These are phyloP conservation scores for Drosophila ustulata DNA, from an alignment of 2,888 invertebrate genomes.

Conservation along the genomic window DNA sequence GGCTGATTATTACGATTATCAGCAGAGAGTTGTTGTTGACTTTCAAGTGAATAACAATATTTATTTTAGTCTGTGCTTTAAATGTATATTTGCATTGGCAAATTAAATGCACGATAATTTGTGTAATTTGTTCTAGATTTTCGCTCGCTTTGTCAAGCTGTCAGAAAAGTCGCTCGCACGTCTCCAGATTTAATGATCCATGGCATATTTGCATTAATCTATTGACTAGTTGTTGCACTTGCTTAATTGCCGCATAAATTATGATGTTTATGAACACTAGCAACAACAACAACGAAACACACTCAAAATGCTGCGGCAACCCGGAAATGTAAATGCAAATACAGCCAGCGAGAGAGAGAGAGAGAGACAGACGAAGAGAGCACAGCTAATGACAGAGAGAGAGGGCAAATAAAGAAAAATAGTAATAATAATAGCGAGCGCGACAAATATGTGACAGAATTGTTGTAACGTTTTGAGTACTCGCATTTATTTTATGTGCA, in stretches of 20 bases:
- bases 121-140: not conserved
- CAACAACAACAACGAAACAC: constrained; percentile 14
- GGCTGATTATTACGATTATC: too few species aligned
- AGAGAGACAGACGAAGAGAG: not conserved
- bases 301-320: constrained; percentile 40
- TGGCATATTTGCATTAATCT: constrained; percentile 2
- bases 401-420: not conserved
- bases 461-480: constrained; percentile 44
- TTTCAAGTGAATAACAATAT: not conserved
- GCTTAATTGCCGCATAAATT: constrained; percentile 51
- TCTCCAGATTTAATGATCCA: constrained; percentile 1
- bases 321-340: constrained; percentile 68
- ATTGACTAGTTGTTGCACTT: constrained; percentile 21
- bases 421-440: constrained; percentile 32
- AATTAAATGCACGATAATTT: not conserved
- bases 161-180: not conserved
- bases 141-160: not conserved
- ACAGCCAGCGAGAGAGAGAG: constrained; percentile 5
- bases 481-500: constrained; percentile 73
- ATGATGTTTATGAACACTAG: constrained; percentile 46
- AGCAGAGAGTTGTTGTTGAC: not conserved
- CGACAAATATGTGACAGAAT: constrained; percentile 56
- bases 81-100: not conserved
- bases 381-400: not conserved
- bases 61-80: not conserved